phyloP scores from a whole-genome alignment of 2,888 invertebrate species.

The Glaucopsyche alexis region DNA sequence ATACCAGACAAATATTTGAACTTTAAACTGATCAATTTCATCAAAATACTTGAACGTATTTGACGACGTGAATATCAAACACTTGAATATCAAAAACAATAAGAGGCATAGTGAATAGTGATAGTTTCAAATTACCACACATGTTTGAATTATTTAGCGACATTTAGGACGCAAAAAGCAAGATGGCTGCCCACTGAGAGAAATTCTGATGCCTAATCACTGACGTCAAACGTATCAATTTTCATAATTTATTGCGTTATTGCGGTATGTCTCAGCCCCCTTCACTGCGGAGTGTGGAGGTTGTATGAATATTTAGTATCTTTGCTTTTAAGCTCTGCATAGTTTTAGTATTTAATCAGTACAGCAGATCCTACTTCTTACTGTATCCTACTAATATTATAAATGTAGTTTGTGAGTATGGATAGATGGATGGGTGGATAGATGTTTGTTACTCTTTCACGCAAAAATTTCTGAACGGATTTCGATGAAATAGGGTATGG shows the following conservation, averaged over 20 bases:
- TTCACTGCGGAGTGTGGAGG: neutral
- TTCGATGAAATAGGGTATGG: too few relatives aligned
- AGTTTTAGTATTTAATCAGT: neutral
- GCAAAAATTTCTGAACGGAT: too few relatives aligned
- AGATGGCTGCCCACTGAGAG: neutral
- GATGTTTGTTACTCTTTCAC: too few relatives aligned
- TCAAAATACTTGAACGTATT: too few relatives aligned
- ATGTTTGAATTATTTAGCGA: neutral
- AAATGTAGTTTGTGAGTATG: too few relatives aligned
- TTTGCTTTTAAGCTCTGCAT: neutral
- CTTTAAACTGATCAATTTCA: too few relatives aligned
- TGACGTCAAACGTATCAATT: conserved; percentile 13
- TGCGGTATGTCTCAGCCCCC: neutral
- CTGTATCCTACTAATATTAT: too few relatives aligned
- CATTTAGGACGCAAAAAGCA: neutral
- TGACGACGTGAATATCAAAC: too few relatives aligned
- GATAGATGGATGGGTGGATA: too few relatives aligned
- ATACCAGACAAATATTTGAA: too few relatives aligned
- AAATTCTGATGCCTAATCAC: neutral
- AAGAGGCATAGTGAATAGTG: too few relatives aligned
- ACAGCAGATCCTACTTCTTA: neutral
- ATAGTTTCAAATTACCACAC: neutral
- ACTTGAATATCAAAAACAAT: too few relatives aligned
- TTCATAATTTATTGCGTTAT: conserved; percentile 1
- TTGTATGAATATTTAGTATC: conserved; percentile 1